Evolutionary conservation across 64 coral and sea anemone genomes (phyloP).

Genomic region (Catalaphyllia jardinei): DNA sequence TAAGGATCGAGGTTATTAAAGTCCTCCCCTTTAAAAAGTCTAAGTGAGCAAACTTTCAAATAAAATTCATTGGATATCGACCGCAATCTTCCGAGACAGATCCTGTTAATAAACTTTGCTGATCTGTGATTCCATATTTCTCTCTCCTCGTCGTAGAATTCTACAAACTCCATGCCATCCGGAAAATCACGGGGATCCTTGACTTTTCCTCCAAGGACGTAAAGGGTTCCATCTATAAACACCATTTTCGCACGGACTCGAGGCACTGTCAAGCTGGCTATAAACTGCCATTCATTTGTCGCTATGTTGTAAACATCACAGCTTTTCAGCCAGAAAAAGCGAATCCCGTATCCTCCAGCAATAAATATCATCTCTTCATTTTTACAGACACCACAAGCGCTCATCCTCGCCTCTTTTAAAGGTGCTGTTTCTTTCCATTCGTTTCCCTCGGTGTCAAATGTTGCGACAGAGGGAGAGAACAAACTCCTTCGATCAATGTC

Average conservation of each 20-base stretch:
- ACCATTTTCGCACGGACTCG: neutral
- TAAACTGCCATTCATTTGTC: neutral
- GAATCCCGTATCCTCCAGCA: neutral
- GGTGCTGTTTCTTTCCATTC: neutral
- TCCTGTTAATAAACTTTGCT: neutral
- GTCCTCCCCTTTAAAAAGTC: too few relatives aligned
- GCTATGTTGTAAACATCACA: neutral
- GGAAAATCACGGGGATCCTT: too few relatives aligned
- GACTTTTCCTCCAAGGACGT: neutral
- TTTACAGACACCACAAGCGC: neutral
- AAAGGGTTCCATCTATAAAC: neutral
- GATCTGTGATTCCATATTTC: neutral
- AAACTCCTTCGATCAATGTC: too few relatives aligned
- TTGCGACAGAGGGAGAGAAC: neutral
- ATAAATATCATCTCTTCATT: neutral
- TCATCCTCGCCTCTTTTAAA: neutral
- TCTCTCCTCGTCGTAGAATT: neutral
- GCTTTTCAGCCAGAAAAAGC: neutral
- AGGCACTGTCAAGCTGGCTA: neutral
- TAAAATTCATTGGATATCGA: too few relatives aligned
- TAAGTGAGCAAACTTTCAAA: too few relatives aligned
- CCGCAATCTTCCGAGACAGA: too few relatives aligned
- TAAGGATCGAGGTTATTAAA: too few relatives aligned
- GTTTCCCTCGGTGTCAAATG: slow-evolving; percentile 5
- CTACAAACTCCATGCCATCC: neutral